phyloP scores from a whole-genome alignment of 2,113 vertebrate species.

The Ophthalmolycus amberensis region DNA sequence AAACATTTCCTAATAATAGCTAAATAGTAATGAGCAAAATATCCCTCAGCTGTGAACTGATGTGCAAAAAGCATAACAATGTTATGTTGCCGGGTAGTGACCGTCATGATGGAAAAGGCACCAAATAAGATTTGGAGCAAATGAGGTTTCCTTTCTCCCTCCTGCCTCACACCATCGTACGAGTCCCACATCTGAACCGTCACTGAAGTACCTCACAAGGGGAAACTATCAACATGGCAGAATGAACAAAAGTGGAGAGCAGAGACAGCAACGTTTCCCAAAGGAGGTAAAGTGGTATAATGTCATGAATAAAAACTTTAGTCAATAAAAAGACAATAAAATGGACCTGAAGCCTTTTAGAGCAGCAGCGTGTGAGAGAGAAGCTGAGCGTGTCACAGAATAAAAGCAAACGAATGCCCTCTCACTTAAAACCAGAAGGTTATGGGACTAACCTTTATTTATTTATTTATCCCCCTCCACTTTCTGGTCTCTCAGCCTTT shows the following conservation, averaged over 20 bases:
- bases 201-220: constrained; percentile 25
- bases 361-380: constrained; percentile 21
- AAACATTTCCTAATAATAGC: background rate
- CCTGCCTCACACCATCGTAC: constrained; percentile 11
- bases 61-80: background rate
- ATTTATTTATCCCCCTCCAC: background rate
- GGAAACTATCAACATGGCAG: constrained; percentile 39
- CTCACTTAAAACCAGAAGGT: constrained; percentile 67
- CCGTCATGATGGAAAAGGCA: constrained; percentile 8
- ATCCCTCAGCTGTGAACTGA: background rate
- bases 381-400: constrained; percentile 29
- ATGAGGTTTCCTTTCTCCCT: constrained; percentile 21
- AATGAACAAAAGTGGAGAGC: constrained; percentile 24
- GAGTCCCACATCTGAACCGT: constrained; percentile 22
- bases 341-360: constrained; percentile 20
- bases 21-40: constrained; percentile 12
- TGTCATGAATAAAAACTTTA: constrained; percentile 57
- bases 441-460: constrained; percentile 37
- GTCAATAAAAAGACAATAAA: constrained; percentile 53
- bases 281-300: constrained; percentile 21
- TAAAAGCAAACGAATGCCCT: constrained; percentile 43
- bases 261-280: constrained; percentile 7
- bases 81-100: background rate
- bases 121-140: constrained; percentile 22
- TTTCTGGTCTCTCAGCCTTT: constrained; percentile 40